Conservation (phyloP, 2,888 invertebrate genomes). For the Omphaloscelis lunosa region DNA sequence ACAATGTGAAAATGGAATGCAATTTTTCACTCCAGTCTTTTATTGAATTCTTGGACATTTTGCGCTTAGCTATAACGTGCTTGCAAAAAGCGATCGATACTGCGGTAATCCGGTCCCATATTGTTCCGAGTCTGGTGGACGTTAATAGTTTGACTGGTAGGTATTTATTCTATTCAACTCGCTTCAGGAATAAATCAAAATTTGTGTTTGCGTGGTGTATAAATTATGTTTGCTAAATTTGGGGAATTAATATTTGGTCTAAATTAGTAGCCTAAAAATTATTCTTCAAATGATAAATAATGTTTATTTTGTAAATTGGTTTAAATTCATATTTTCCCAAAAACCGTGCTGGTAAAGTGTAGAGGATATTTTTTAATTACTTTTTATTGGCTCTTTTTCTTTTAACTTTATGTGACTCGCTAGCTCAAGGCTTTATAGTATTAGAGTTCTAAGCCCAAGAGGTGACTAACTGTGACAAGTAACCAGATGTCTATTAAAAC, state of each 20-base stretch:
- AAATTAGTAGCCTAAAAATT: neutral
- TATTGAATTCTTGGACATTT: slow-evolving; percentile 19
- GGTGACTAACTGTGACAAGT: no score
- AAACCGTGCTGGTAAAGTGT: no score
- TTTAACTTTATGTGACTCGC: no score
- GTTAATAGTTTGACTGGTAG: neutral
- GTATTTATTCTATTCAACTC: neutral
- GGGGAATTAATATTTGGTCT: neutral
- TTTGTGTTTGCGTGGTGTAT: neutral
- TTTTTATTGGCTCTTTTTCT: no score
- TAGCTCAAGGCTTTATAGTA: no score
- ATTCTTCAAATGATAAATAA: neutral
- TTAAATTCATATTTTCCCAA: no score
- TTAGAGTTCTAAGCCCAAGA: no score
- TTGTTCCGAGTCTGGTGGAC: neutral
- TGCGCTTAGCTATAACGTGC: neutral
- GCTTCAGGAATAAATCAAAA: neutral
- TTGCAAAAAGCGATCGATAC: slow-evolving; percentile 6
- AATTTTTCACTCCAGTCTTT: slow-evolving; percentile 11
- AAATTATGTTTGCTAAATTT: neutral
- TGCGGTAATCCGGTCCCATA: slow-evolving; percentile 9
- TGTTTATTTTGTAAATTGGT: neutral
- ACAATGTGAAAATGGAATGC: slow-evolving; percentile 11
- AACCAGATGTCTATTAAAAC: no score
- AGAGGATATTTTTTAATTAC: no score